Conservation (phyloP, 2,888 invertebrate species). For the Rhamnusium bicolor region DNA sequence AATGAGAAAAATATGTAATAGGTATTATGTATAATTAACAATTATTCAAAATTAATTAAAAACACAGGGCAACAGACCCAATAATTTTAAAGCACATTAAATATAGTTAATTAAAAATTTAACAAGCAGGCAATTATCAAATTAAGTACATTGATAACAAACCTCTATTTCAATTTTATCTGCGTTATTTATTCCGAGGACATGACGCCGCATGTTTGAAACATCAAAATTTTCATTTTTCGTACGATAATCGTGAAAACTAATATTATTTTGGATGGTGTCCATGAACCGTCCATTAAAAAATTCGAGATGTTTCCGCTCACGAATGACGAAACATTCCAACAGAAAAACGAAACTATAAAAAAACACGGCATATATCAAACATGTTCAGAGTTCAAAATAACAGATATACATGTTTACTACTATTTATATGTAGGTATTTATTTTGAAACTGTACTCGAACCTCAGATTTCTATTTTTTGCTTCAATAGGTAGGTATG, state of each 20-base stretch:
- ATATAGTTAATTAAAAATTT: neutral
- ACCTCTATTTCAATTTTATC: neutral
- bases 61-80: neutral
- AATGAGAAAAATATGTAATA: neutral
- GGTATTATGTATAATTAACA: neutral
- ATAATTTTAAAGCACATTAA: neutral
- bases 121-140: neutral
- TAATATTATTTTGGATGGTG: neutral
- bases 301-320: neutral
- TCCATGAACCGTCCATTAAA: neutral
- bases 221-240: neutral
- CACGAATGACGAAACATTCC: neutral
- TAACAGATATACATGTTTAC: neutral
- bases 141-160: neutral
- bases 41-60: neutral
- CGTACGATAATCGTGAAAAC: neutral
- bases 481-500: too few relatives aligned
- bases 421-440: too few relatives aligned
- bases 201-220: neutral
- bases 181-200: neutral
- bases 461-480: too few relatives aligned
- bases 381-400: constrained; percentile 1
- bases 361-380: constrained; percentile 1
- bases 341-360: neutral
- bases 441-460: too few relatives aligned